Evolutionary conservation across 2,797 vertebrate genomes (phyloP).

Genomic region (Tympanoctomys barrerae): DNA sequence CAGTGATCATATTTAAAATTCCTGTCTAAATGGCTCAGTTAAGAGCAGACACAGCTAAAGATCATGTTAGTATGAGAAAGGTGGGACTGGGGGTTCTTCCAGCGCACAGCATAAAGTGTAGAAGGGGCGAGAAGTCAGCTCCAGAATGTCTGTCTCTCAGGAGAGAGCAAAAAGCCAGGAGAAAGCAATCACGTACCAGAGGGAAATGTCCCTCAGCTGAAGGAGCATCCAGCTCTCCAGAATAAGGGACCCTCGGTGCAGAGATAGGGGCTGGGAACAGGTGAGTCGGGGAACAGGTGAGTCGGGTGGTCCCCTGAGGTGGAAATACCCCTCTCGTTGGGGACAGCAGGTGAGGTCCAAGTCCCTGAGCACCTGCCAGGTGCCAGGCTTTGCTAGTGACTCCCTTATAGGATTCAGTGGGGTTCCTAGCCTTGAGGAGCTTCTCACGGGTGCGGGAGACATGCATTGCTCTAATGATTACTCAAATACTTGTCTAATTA

Average conservation of each 20-base stretch:
- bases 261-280: constrained; percentile 1
- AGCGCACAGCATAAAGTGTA: neutral
- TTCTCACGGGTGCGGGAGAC: neutral
- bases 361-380: neutral
- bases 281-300: neutral
- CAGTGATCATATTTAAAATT: neutral
- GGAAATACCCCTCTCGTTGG: neutral
- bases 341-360: neutral
- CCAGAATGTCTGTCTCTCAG: neutral
- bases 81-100: neutral
- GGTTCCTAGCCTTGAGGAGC: neutral
- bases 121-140: neutral
- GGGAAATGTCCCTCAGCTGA: neutral
- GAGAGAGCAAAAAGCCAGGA: neutral
- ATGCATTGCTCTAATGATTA: neutral
- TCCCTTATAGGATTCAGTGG: neutral
- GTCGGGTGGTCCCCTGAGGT: neutral
- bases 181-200: neutral
- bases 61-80: neutral
- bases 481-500: neutral
- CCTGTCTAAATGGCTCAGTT: neutral
- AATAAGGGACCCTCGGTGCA: neutral
- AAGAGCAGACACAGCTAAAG: neutral
- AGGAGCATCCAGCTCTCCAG: neutral
- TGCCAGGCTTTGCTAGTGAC: neutral